Evolutionary conservation across 1,140 invertebrate species (phyloP), one percentile per base, ranked within the genome.

Genomic region (Eumeta japonica): DNA sequence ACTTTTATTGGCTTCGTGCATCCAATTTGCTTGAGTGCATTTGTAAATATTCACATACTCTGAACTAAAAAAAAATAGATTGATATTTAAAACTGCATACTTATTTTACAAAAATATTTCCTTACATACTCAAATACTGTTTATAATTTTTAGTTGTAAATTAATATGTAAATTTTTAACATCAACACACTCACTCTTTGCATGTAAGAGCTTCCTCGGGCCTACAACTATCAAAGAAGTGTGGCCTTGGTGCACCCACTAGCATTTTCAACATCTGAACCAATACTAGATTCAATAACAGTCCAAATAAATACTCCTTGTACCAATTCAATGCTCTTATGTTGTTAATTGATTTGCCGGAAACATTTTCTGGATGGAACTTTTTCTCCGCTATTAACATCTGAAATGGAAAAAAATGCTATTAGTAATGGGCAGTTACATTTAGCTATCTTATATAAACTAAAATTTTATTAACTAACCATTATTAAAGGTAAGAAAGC

Each of bases 181-280:
- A n/a, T n/a, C n/a, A n/a, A n/a, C n/a, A n/a, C n/a, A n/a, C 58
- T 52, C 47, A 76, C 78, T 67, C 60, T 30, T 75, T 65, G 58
- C 85, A 86, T 38, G 80, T 82, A 15, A 52, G 15, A 3, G 76
- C 77, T 41, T 81, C 77, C 37, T 80, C 75, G 9, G 87, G 86
- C 32, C 56, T 60, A 49, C 87, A 89, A 0, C 82, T 83, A 34
- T 86, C 81, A 41, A 88, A 78, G 62, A 88, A 89, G 52, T 88
- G 85, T 1, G 87, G 87, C 43, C 87, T 76, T 0, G 83, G 83
- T 33, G 85, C 85, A 0, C 84, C 83, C 2, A 87, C 71, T 2
- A 83, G 37, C 1, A 78, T 50, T 60, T 89, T 89, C 2, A 77
- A 48, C 0, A 81, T 45, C 36, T 87, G 79, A 12, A 79, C 75